phyloP scores from a whole-genome alignment of 2,113 vertebrate genomes.

The Colaptes auratus region DNA sequence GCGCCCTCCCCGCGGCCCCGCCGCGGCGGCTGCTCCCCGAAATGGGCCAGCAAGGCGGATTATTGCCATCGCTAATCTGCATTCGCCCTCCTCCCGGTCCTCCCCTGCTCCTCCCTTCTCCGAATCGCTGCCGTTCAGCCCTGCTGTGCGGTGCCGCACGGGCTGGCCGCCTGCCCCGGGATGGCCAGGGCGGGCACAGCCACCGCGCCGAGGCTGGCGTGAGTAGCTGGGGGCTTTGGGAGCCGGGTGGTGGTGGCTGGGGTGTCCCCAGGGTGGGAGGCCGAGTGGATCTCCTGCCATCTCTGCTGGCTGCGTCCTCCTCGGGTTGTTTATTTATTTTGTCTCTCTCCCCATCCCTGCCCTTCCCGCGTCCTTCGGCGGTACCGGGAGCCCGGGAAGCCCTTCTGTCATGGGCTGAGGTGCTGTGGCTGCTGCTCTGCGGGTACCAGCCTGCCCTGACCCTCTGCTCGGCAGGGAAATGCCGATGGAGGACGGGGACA shows the following conservation, averaged over 20 bases:
- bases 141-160: neutral
- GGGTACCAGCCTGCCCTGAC: neutral
- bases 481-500: neutral
- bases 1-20: neutral
- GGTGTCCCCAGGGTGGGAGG: neutral
- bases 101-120: slow-evolving; percentile 45
- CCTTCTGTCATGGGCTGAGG: neutral
- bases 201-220: neutral
- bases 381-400: neutral
- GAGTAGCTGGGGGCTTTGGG: neutral
- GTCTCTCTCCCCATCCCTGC: neutral
- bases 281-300: neutral
- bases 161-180: rapidly evolving
- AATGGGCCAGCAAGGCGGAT: neutral
- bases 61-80: slow-evolving; percentile 14
- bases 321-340: neutral
- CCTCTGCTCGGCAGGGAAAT: neutral
- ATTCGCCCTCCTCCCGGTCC: neutral
- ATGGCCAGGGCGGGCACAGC: neutral
- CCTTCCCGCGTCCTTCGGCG: slow-evolving; percentile 55
- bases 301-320: neutral
- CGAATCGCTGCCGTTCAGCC: neutral
- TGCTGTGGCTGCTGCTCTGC: neutral
- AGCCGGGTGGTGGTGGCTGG: neutral
- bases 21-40: neutral